Base-by-base conservation (phyloP, 2,113 vertebrate genomes). In the Hippotragus niger region DNA sequence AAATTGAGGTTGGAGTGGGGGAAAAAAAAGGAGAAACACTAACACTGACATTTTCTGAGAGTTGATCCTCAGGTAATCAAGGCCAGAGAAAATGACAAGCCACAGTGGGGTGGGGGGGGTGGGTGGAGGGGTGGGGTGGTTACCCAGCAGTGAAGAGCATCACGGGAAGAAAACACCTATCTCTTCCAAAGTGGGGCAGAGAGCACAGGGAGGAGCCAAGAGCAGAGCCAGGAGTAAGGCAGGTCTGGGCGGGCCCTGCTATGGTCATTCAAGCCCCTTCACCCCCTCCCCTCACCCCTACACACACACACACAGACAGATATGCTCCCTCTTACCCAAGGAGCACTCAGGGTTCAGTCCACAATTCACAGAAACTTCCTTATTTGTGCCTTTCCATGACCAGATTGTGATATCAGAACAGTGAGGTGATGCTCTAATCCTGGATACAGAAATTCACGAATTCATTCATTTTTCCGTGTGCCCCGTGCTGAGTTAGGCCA, bases 101-200 rank as follows among this genome's bases (percentile, higher is more conserved):
- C 5, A 16, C 27, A 55, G 2, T 0, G n/a, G 36, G n/a, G n/a
- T 0, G 12, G 0, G 13, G 47, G 47, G 47, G 13, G 47, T 7
- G n/a, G 9, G 9, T 23, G 55, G 55, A 57, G 2, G 67, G 19
- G 67, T 5, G 71, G 11, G 23, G 55, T 9, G 1, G 50, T 6
- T 6, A 3, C 27, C 31, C 19, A 31, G 15, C 23, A 55, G 67
- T 13, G 23, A 7, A 87, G 33, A 15, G 33, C 43, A 12, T 47
- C 27, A 4, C 2, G 45, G 52, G 57, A 14, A 82, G 25, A 85
- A 94, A 94, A 64, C 47, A 43, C 27, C 55, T 21, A 3, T 88
- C 55, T 85, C 31, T 96, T 86, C 85, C 76, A 33, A 82, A 97
- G 53, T 14, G 17, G 43, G 40, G 43, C 33, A 64, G 45, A 80